Evolutionary conservation across 2,888 invertebrate genomes (phyloP), one percentile per base, ranked within the genome.

Genomic region (Apodemia mormo): DNA sequence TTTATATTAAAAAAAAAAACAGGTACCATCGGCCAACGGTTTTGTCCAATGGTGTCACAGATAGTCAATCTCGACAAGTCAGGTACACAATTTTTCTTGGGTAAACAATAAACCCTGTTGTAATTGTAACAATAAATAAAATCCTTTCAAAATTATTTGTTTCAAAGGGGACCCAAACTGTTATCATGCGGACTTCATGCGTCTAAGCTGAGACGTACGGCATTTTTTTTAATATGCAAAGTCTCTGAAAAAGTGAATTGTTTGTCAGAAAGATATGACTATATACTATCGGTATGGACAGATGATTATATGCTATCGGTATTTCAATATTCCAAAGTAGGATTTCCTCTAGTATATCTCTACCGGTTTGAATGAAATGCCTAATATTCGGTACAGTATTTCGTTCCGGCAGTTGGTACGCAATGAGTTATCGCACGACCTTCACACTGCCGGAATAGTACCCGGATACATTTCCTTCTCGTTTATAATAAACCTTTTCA

Each of bases 391-490:
- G 56, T 29, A 56, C 2, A 22, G 22, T 22, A 56, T 29, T 56
- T 29, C 56, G 29, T 56, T 56, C 56, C 56, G 56, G 56, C 56
- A 56, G 7, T 56, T 56, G 22, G 7, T 22, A 56, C 29, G 29
- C 72, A 67, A 67, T 70, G 73, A 72, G 65, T 66, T 43, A 70
- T 30, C 66, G 52, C 30, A 3, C 72, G 76, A 76, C 78, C 78
- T 78, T 77, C 75, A 67, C 65, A 68, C 65, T 76, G 70, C 74
- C 76, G 72, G 76, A 76, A 74, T 70, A 68, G 65, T 68, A 61
- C 61, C 33, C 37, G 61, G 61, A 37, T 37, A 7, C 33, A 37
- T 61, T 61, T 61, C 30, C 33, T 33, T 61, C 30, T 33, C 61
- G 61, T 14, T 52, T 61, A 30, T 30, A 30, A 61, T 33, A 33